phyloP scores from a whole-genome alignment of 2,113 vertebrate species.

The Mormoops blainvillei region DNA sequence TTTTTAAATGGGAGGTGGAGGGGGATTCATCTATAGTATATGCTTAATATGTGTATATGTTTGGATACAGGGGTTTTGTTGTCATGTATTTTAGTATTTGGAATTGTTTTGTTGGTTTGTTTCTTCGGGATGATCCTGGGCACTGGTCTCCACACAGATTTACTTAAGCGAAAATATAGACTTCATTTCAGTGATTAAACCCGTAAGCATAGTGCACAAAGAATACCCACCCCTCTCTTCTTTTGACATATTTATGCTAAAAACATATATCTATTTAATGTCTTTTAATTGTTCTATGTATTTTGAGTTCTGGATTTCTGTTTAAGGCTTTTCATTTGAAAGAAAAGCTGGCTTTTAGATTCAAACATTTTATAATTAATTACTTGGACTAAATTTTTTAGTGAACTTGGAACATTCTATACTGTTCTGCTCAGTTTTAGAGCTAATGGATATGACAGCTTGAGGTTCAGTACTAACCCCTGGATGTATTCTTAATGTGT shows the following conservation, averaged over 20 bases:
- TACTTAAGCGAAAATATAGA: background rate
- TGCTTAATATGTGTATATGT: background rate
- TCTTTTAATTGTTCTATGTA: background rate
- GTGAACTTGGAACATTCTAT: background rate
- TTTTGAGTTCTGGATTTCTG: conserved; percentile 31
- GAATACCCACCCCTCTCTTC: background rate
- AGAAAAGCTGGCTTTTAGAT: background rate
- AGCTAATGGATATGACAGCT: background rate
- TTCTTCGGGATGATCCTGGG: conserved; percentile 51
- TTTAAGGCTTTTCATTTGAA: background rate
- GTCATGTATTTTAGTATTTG: conserved; percentile 50
- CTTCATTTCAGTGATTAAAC: conserved; percentile 52
- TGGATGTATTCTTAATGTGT: background rate
- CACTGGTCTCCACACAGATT: conserved; percentile 49
- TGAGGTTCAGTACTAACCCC: background rate
- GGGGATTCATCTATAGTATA: conserved; percentile 56
- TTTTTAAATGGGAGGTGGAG: conserved; percentile 46
- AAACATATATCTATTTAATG: conserved; percentile 60
- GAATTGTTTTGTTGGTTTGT: conserved; percentile 43
- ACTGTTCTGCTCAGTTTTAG: background rate
- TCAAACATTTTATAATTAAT: conserved; percentile 53
- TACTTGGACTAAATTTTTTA: conserved; percentile 35
- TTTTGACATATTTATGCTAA: conserved; percentile 42
- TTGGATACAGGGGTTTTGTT: background rate
- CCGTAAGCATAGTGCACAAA: background rate